Conservation (phyloP, 2,797 vertebrate genomes). For the Ptychadena robeensis region DNA sequence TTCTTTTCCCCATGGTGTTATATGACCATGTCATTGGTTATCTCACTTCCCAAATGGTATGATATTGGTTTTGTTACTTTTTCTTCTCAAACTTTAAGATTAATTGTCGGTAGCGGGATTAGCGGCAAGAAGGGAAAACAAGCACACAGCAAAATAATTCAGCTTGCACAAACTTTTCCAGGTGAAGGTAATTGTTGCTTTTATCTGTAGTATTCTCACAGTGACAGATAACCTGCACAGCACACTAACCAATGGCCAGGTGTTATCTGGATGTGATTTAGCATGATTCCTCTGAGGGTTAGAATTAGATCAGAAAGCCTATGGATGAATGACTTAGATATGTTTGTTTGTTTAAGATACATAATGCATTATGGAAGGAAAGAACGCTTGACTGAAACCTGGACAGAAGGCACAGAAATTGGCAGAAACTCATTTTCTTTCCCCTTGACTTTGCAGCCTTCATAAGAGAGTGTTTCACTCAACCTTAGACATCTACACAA, state of each 20-base stretch:
- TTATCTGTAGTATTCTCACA: conserved; percentile 16
- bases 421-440: conserved; percentile 47
- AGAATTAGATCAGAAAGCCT: conserved; percentile 55
- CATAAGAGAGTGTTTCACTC: conserved; percentile 38
- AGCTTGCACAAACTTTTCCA: conserved; percentile 1
- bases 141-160: conserved; percentile 26
- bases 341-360: conserved; percentile 62
- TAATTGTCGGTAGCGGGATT: conserved; percentile 44
- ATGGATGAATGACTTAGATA: conserved; percentile 57
- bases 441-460: conserved; percentile 45
- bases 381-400: conserved; percentile 55
- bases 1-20: conserved; percentile 19
- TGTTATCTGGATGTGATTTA: conserved; percentile 56
- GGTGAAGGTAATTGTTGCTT: conserved; percentile 23
- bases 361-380: conserved; percentile 59
- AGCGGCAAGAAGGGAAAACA: conserved; percentile 13
- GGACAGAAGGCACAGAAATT: conserved; percentile 57
- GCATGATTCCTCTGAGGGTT: conserved; percentile 53
- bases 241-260: conserved; percentile 13
- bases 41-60: conserved; percentile 27
- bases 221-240: conserved; percentile 34
- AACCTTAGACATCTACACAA: conserved; percentile 41
- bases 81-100: conserved; percentile 24
- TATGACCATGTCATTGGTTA: conserved; percentile 47
- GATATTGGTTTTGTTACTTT: conserved; percentile 25